These are phyloP conservation scores for Hyposoter didymator DNA, from an alignment of 2,888 invertebrate genomes.

Conservation along the genomic window DNA sequence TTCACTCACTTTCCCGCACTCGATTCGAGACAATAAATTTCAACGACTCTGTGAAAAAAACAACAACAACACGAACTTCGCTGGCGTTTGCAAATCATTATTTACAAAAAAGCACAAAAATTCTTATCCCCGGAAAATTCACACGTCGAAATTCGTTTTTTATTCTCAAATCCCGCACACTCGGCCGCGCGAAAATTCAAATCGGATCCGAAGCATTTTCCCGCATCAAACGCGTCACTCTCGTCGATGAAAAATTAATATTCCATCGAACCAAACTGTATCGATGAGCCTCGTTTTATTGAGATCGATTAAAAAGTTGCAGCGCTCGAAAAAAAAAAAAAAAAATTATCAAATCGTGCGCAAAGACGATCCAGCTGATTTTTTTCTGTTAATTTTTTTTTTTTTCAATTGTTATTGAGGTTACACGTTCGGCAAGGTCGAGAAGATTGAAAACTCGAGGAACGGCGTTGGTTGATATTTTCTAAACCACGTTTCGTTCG, in stretches of 20 bases:
- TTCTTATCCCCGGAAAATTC: neutral
- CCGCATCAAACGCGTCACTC: neutral
- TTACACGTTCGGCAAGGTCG: neutral
- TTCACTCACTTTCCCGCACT: slow-evolving; percentile 32
- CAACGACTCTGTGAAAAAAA: neutral
- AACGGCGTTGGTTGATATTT: neutral
- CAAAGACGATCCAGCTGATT: neutral
- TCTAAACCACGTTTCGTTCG: neutral
- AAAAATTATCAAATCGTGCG: neutral
- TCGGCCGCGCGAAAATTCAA: slow-evolving; percentile 29
- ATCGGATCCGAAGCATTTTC: neutral
- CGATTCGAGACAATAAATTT: slow-evolving; percentile 5
- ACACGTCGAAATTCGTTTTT: neutral
- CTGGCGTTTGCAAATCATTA: neutral
- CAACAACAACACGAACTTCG: slow-evolving; percentile 4
- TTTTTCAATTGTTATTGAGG: too few species aligned
- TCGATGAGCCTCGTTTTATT: neutral
- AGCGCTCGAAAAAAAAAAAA: neutral
- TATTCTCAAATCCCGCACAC: slow-evolving; percentile 43
- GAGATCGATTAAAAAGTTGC: neutral
- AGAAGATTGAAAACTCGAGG: neutral
- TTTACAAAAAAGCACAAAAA: neutral
- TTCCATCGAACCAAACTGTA: neutral
- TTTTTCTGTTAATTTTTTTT: too few species aligned
- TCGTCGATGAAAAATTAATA: neutral